phyloP scores from a whole-genome alignment of 2,888 invertebrate species.

The Ryuthela nishihirai region DNA sequence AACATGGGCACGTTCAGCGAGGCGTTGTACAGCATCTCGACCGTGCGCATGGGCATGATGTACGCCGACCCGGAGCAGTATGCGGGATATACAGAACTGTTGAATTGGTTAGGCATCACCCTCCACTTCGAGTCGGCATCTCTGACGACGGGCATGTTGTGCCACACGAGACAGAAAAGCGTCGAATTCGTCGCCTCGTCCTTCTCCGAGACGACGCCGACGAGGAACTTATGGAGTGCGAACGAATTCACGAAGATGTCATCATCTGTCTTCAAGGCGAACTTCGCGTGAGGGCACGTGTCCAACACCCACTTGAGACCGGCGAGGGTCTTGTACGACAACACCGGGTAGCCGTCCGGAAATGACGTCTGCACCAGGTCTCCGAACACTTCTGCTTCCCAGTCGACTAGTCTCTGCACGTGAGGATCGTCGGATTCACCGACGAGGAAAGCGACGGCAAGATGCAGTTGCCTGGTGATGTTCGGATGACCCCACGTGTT shows the following conservation, averaged over 20 bases:
- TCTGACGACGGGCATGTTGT: conserved; percentile 6
- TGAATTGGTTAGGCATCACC: not conserved
- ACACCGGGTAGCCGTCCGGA: not conserved
- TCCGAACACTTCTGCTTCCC: conserved; percentile 13
- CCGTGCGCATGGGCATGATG: conserved; percentile 1
- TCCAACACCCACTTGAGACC: not conserved
- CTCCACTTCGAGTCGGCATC: conserved; percentile 5
- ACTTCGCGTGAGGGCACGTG: conserved; percentile 1
- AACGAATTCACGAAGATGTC: conserved; percentile 21
- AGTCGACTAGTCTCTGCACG: conserved; percentile 5
- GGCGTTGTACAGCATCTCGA: not conserved
- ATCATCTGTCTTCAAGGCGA: conserved; percentile 16
- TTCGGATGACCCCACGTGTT: conserved; percentile 22
- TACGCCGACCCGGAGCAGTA: conserved; percentile 14
- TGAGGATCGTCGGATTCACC: not conserved
- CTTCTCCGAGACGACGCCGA: not conserved
- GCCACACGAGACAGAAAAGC: conserved; percentile 22
- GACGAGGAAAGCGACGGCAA: conserved; percentile 8
- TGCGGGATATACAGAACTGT: not conserved
- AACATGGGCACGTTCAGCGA: not conserved
- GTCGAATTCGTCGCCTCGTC: not conserved
- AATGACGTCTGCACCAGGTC: conserved; percentile 5
- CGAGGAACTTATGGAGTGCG: conserved; percentile 7
- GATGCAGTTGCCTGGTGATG: not conserved
- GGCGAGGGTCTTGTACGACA: not conserved